phyloP scores from a whole-genome alignment of 2,113 vertebrate genomes.

The Nipponia nippon region DNA sequence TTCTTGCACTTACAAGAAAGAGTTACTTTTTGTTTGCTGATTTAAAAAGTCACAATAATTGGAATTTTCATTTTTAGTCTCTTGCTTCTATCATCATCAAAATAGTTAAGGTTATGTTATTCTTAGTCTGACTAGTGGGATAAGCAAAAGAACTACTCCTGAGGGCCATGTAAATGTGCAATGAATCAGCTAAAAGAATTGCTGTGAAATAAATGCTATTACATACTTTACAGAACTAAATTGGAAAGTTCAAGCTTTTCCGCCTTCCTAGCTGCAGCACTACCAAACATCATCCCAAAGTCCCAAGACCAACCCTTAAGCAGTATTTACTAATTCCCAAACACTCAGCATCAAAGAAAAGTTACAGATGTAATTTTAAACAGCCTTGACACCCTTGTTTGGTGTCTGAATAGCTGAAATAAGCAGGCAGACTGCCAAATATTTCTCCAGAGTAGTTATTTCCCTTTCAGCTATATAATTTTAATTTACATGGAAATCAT shows the following conservation, averaged over 20 bases:
- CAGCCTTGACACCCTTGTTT: constrained; percentile 40
- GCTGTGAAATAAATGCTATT: neutral
- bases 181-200: neutral
- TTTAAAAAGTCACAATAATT: neutral
- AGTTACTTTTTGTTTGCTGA: neutral
- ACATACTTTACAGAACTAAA: neutral
- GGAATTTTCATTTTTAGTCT: neutral
- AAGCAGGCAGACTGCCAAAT: constrained; percentile 52
- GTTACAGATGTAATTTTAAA: constrained; percentile 61
- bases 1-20: neutral
- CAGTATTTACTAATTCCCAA: constrained; percentile 26
- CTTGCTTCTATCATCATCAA: neutral
- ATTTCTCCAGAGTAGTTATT: constrained; percentile 47
- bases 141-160: neutral
- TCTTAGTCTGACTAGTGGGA: neutral
- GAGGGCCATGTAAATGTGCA: neutral
- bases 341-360: constrained; percentile 47
- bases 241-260: neutral
- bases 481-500: constrained; percentile 69
- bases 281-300: neutral
- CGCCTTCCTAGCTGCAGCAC: neutral
- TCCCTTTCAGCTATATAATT: constrained; percentile 51
- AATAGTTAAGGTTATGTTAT: neutral
- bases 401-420: constrained; percentile 45
- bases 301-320: neutral